Evolutionary conservation across 2,797 vertebrate species (phyloP), one percentile per base, ranked within the genome.

Genomic region (Cephalopachus bancanus): DNA sequence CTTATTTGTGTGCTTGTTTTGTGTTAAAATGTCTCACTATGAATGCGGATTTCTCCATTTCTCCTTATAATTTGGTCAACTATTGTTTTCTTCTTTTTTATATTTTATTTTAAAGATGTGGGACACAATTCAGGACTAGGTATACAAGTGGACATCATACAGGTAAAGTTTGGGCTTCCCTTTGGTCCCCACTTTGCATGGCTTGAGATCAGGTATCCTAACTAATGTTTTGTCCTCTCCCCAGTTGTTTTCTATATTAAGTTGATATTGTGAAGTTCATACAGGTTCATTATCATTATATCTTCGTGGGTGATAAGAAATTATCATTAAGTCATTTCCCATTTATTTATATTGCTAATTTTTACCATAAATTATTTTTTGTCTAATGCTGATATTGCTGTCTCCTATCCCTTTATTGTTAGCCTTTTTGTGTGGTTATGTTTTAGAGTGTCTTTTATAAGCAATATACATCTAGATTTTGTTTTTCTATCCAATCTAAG

Each of bases 271-370:
- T 75, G 71, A 75, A 33, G 62, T 53, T 0, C 11, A 62, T 64
- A 93, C 24, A 59, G 19, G 67, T 80, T 95, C 55, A 79, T 72
- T 89, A 44, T 79, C 37, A 37, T 37, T 85, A 33, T n/a, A 91
- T 15, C 33, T 81, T 91, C 44, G 37, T 86, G 44, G 20, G 74
- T 76, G 15, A 59, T 81, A 81, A 93, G 91, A 83, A 9, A 78
- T 83, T 83, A 75, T 49, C 9, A 44, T 37, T 75, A 87, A 83
- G 16, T 75, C 2, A 75, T 87, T 60, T 91, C 8, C 24, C 28
- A 76, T 57, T 57, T 65, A 83, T 30, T 65, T 72, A 51, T 67
- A 44, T 53, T 69, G 74, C 19, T 76, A 62, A 15, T 89, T 78
- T 74, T 92, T 24, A 59, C 55, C n/a, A 62, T 83, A 80, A 69